These are phyloP conservation scores for Ornithorhynchus anatinus DNA, from an alignment of 2,113 vertebrate species.

Conservation along the genomic window DNA sequence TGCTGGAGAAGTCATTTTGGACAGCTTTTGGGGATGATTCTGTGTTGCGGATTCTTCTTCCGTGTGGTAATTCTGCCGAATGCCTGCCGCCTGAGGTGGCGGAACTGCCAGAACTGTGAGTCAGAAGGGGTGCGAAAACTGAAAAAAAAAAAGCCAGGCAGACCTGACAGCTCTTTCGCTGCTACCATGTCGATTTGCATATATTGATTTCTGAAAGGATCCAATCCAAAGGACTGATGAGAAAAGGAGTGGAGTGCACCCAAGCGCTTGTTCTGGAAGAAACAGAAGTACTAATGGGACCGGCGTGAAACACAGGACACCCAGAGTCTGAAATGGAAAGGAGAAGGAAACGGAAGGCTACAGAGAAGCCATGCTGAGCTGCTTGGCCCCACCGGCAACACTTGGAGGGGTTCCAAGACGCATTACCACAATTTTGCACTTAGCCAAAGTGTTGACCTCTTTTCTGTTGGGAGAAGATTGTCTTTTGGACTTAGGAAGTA, in stretches of 20 bases:
- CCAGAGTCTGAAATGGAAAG: too few relatives aligned
- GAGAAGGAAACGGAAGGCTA: background rate
- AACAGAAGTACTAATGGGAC: too few relatives aligned
- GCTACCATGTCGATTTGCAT: too few relatives aligned
- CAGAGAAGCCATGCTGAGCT: background rate
- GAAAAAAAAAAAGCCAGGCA: too few relatives aligned
- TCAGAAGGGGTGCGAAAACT: too few relatives aligned
- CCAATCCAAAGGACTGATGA: background rate
- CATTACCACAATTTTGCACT: background rate
- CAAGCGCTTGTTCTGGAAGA: background rate
- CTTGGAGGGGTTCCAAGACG: constrained; percentile 21
- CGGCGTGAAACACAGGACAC: too few relatives aligned
- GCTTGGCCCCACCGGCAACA: constrained; percentile 34
- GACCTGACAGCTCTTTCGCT: too few relatives aligned
- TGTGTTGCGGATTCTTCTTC: background rate
- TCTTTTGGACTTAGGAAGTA: constrained; percentile 10
- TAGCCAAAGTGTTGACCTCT: background rate
- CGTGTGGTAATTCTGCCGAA: background rate
- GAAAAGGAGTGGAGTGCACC: background rate
- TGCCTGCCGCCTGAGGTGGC: background rate
- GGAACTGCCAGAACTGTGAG: too few relatives aligned
- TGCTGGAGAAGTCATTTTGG: background rate
- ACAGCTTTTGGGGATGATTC: background rate
- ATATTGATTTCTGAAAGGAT: background rate
- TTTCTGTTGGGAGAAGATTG: constrained; percentile 1